Conservation (phyloP, 2,888 invertebrate genomes). For the Chymomyza caudatula region DNA sequence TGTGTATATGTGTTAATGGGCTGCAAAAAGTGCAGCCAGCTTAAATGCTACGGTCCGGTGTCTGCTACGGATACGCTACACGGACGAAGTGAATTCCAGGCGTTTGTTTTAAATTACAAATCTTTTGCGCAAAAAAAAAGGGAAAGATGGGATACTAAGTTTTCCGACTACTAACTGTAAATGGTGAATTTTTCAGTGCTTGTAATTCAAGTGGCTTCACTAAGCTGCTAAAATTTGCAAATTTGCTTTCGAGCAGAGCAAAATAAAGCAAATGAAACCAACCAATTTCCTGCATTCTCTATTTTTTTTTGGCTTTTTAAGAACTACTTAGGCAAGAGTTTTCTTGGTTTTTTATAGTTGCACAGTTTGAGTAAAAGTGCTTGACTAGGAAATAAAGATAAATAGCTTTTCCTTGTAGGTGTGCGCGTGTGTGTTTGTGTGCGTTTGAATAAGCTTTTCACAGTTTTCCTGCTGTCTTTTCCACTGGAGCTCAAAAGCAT, state of each 20-base stretch:
- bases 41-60: not conserved
- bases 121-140: not conserved
- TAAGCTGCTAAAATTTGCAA: not conserved
- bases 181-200: not conserved
- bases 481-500: not conserved
- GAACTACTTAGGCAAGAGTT: not conserved
- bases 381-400: not conserved
- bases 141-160: not conserved
- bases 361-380: not conserved
- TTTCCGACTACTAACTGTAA: not conserved
- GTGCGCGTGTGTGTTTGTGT: not conserved
- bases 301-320: not conserved
- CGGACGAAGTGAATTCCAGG: not conserved
- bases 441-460: constrained; percentile 5
- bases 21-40: constrained; percentile 6
- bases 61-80: not conserved
- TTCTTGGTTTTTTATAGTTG: not conserved
- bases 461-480: not conserved
- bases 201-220: not conserved
- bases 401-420: not conserved
- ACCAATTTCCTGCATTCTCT: not conserved
- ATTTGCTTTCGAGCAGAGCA: not conserved
- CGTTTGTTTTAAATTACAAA: constrained; percentile 3
- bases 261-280: not conserved
- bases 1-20: constrained; percentile 28